These are phyloP conservation scores for Syndactyla subalaris DNA, from an alignment of 2,797 vertebrate species.

Conservation along the genomic window DNA sequence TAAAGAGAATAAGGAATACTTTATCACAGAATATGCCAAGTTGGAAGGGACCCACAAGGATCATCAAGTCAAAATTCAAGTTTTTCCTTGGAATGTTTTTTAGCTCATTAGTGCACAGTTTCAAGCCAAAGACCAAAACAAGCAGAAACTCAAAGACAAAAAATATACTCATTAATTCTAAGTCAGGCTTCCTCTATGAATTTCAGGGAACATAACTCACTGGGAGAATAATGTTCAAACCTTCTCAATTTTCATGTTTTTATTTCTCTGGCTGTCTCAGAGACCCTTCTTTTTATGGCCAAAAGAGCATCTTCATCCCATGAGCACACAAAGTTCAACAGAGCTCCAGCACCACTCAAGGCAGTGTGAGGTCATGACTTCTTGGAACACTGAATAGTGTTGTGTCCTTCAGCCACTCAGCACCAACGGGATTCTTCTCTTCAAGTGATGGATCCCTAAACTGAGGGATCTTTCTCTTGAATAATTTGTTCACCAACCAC, in stretches of 20 bases:
- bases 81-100: not conserved
- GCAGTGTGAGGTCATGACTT: not conserved
- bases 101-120: not conserved
- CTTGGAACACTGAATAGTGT: not conserved
- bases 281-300: not conserved
- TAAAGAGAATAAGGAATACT: not conserved
- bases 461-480: not conserved
- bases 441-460: not conserved
- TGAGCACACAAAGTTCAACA: not conserved
- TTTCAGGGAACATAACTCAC: not conserved
- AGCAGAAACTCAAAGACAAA: not conserved
- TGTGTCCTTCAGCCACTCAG: not conserved
- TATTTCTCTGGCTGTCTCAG: not conserved
- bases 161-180: not conserved
- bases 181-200: not conserved
- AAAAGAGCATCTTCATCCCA: not conserved
- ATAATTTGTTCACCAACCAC: not conserved
- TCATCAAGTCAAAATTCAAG: not conserved
- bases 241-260: not conserved
- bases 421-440: fast-evolving
- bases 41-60: not conserved
- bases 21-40: not conserved
- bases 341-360: not conserved
- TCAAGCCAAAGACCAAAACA: not conserved
- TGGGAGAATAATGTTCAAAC: not conserved